phyloP scores from a whole-genome alignment of 1,140 invertebrate species.

The Holotrichia oblita region DNA sequence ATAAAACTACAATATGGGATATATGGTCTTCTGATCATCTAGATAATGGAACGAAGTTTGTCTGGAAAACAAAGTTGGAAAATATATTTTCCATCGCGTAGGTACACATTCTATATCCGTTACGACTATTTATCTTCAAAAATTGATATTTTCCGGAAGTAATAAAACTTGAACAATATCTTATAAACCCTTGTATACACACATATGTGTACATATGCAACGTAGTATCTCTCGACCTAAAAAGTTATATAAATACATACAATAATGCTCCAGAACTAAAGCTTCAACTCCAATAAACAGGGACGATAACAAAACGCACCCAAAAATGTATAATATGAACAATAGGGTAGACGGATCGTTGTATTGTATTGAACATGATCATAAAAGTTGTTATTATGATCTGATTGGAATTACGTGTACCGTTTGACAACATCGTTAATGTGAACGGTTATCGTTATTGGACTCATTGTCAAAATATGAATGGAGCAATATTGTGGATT shows the following conservation, averaged over 20 bases:
- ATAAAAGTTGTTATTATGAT: constrained; percentile 23
- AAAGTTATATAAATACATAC: neutral
- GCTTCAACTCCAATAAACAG: constrained; percentile 10
- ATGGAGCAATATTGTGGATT: constrained; percentile 9
- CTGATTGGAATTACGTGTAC: constrained; percentile 15
- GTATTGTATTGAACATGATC: neutral
- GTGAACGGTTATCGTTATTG: constrained; percentile 34
- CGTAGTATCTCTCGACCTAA: neutral
- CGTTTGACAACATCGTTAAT: constrained; percentile 26
- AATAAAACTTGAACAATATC: constrained; percentile 33
- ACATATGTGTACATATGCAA: neutral
- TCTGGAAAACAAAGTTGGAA: neutral
- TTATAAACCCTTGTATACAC: neutral
- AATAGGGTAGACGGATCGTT: neutral
- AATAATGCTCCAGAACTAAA: neutral
- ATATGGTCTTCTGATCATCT: neutral
- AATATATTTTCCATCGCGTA: neutral
- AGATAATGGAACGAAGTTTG: constrained; percentile 17
- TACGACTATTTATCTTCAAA: constrained; percentile 23
- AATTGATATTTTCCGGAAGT: constrained; percentile 7
- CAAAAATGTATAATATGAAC: neutral
- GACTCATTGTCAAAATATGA: constrained; percentile 18
- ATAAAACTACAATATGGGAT: neutral
- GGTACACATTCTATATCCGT: neutral
- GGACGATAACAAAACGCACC: neutral